Evolutionary conservation across 1,140 invertebrate species (phyloP).

Genomic region (Mamestra configurata): DNA sequence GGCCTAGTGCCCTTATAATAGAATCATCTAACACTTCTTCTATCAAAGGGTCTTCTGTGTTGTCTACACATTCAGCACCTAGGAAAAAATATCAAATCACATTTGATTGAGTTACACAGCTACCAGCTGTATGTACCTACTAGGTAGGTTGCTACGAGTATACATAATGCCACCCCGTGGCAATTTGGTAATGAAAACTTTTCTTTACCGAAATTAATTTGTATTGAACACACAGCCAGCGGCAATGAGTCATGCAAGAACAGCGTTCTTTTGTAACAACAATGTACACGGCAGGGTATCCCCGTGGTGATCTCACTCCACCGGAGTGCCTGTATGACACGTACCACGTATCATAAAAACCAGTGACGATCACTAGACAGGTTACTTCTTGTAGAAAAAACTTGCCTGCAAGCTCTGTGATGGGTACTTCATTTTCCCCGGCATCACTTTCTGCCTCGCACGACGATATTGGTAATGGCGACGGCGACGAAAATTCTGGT

Average conservation of each 20-base stretch:
- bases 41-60: background rate
- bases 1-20: background rate
- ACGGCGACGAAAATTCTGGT: background rate
- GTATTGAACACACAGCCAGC: background rate
- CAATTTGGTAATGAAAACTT: constrained; percentile 5
- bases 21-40: constrained; percentile 8
- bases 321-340: constrained; percentile 18
- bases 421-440: background rate
- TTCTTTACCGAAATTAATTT: background rate
- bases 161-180: constrained; percentile 2
- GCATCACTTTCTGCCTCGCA: background rate
- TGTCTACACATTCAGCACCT: constrained; percentile 11
- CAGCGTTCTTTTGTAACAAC: background rate
- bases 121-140: background rate
- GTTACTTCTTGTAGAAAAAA: constrained; percentile 13
- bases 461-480: background rate
- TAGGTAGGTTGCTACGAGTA: background rate
- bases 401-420: background rate
- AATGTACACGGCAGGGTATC: background rate
- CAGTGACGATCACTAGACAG: background rate
- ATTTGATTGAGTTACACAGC: background rate
- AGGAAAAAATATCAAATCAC: background rate
- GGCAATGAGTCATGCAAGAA: background rate
- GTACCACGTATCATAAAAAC: constrained; percentile 17
- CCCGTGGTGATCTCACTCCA: constrained; percentile 1